Conservation (phyloP, 1,140 invertebrate species). For the Pachyrhynchus sulphureomaculatus region DNA sequence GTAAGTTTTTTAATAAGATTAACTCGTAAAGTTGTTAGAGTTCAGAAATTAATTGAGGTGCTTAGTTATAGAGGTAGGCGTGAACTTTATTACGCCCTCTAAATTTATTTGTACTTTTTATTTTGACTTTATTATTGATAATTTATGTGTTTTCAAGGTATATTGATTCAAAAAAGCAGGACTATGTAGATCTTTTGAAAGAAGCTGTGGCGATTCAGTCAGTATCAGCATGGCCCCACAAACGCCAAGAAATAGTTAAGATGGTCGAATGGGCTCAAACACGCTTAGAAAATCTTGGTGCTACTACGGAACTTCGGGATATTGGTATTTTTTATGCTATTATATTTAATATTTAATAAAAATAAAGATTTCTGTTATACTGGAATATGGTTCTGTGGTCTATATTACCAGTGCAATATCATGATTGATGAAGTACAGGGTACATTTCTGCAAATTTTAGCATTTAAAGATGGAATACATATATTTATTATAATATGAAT, state of each 20-base stretch:
- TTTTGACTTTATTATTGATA: no score
- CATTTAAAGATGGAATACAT: no score
- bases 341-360: neutral
- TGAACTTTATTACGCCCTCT: no score
- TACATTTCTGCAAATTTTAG: no score
- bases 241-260: slow-evolving; percentile 68
- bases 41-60: no score
- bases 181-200: slow-evolving; percentile 77
- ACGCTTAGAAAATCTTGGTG: slow-evolving; percentile 75
- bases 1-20: no score
- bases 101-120: no score
- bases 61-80: no score
- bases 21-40: no score
- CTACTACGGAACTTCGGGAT: slow-evolving; percentile 73
- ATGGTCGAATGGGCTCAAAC: slow-evolving; percentile 82
- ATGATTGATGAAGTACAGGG: no score
- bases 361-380: neutral
- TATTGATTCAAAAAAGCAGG: slow-evolving; percentile 74
- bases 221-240: slow-evolving; percentile 89
- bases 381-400: neutral
- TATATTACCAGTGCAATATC: no score
- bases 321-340: slow-evolving; percentile 59
- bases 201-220: slow-evolving; percentile 93
- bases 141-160: slow-evolving; percentile 55
- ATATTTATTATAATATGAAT: no score